A percentile compares a stretch with the other conserved stretches of the same genome.
Conservation (phyloP, 2,113 vertebrate genomes). For the Dicrurus megarhynchus region DNA sequence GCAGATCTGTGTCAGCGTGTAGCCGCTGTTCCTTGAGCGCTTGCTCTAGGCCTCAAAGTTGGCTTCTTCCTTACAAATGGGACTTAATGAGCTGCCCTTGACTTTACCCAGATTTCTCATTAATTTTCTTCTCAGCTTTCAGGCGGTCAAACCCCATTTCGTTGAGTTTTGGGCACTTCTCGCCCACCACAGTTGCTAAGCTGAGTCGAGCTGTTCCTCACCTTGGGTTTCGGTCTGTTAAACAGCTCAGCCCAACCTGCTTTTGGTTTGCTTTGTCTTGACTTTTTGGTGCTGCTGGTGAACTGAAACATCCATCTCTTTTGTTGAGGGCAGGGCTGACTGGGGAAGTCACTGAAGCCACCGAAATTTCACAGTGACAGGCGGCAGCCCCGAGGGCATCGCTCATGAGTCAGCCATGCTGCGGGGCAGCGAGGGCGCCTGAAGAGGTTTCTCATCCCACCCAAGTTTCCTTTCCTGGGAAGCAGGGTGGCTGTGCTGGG, state of each 20-base stretch:
- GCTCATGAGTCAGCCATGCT: background rate
- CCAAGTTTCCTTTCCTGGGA: slow-evolving; percentile 51
- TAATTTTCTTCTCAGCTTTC: background rate
- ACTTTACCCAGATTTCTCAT: background rate
- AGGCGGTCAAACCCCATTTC: background rate
- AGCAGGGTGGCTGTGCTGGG: background rate
- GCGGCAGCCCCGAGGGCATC: background rate
- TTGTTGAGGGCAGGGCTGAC: background rate
- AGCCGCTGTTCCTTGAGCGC: background rate
- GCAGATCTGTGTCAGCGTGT: background rate
- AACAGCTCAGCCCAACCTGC: background rate
- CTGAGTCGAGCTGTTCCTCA: background rate
- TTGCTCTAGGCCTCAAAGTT: background rate
- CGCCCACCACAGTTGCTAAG: background rate
- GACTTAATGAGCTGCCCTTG: background rate
- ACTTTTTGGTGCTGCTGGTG: background rate
- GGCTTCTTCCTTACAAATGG: background rate
- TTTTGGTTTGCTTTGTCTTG: background rate
- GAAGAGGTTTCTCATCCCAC: slow-evolving; percentile 54
- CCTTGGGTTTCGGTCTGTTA: background rate
- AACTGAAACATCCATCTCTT: background rate
- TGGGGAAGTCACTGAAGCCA: background rate
- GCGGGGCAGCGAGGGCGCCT: background rate
- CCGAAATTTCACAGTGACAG: background rate
- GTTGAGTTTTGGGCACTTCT: background rate